Percentiles rank a stretch among this genome's conserved stretches.
These are phyloP conservation scores for Oligia strigilis DNA, from an alignment of 2,888 invertebrate species.

Conservation along the genomic window DNA sequence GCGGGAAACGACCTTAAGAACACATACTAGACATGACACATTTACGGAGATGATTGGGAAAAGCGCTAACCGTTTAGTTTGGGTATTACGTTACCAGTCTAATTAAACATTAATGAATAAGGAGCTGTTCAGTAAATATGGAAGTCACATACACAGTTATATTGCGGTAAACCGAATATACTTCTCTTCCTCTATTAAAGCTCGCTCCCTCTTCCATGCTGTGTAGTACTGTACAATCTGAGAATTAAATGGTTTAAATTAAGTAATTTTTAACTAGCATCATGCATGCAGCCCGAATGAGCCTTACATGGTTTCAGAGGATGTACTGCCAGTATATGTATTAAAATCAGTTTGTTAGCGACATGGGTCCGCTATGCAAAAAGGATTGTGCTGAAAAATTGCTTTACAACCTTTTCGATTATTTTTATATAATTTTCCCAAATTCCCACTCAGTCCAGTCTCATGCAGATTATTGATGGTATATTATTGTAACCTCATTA, in stretches of 20 bases:
- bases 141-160: too few species aligned
- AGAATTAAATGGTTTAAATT: not conserved
- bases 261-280: not conserved
- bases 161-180: too few species aligned
- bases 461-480: not conserved
- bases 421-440: not conserved
- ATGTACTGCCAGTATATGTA: not conserved
- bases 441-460: not conserved
- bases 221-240: too few species aligned
- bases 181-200: too few species aligned
- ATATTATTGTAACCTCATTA: constrained; percentile 10
- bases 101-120: not conserved
- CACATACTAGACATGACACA: not conserved
- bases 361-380: not conserved
- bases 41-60: not conserved
- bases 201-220: too few species aligned
- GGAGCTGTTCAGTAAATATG: not conserved
- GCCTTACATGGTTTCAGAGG: not conserved
- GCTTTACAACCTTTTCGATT: not conserved
- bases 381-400: not conserved
- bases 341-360: not conserved
- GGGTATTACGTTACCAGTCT: not conserved
- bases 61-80: not conserved
- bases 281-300: not conserved
- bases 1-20: constrained; percentile 31